phyloP scores from a whole-genome alignment of 92 coral and sea anemone species.

The Parazoanthus swiftii region DNA sequence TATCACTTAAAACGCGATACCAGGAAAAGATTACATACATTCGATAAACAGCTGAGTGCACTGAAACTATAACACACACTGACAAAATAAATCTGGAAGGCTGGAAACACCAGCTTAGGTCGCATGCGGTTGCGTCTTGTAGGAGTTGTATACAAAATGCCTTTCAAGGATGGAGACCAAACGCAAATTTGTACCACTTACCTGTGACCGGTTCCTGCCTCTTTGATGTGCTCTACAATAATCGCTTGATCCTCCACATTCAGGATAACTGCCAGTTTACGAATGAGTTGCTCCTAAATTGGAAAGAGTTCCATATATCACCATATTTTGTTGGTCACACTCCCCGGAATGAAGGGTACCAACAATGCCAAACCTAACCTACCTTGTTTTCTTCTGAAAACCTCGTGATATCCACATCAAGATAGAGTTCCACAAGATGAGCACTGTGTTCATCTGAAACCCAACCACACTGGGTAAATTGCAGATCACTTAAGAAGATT shows the following conservation, averaged over 20 bases:
- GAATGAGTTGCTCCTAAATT: constrained; percentile 85
- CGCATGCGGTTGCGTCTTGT: no score
- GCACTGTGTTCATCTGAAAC: constrained; percentile 90
- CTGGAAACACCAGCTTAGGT: no score
- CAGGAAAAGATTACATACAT: no score
- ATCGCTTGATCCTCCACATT: constrained; percentile 91
- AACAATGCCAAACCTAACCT: not conserved
- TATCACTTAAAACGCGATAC: not conserved
- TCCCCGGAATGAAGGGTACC: not conserved
- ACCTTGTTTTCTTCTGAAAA: constrained; percentile 98
- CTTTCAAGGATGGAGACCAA: not conserved
- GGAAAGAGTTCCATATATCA: not conserved
- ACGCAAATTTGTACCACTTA: not conserved
- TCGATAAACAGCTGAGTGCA: no score
- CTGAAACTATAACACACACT: no score
- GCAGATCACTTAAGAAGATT: not conserved
- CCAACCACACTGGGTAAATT: not conserved
- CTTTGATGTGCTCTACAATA: constrained; percentile 90
- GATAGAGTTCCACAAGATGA: constrained; percentile 89
- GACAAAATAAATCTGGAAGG: no score
- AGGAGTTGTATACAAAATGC: no score
- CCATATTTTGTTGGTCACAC: not conserved
- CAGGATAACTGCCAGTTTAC: constrained; percentile 93
- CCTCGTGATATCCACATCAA: constrained; percentile 94
- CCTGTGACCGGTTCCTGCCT: constrained; percentile 99